These are phyloP conservation scores for Phalacrocorax aristotelis DNA, from an alignment of 2,113 vertebrate genomes.

Conservation along the genomic window DNA sequence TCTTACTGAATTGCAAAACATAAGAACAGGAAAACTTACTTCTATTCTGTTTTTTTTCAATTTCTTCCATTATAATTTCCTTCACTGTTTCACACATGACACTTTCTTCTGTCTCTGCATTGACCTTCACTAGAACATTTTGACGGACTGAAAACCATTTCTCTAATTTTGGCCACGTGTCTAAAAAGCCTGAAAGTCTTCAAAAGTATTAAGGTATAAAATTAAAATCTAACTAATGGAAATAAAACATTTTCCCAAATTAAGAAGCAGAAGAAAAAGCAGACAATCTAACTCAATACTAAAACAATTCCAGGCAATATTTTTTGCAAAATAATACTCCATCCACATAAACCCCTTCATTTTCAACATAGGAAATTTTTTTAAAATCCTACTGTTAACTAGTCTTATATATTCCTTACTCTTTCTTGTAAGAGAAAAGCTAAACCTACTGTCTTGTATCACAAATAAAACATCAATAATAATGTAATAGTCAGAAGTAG, in stretches of 20 bases:
- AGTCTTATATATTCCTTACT: neutral
- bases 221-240: neutral
- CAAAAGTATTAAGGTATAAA: neutral
- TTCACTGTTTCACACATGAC: conserved; percentile 76
- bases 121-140: conserved; percentile 81
- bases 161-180: conserved; percentile 85
- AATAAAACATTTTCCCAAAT: neutral
- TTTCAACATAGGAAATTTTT: neutral
- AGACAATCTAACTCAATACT: neutral
- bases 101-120: conserved; percentile 78
- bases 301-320: neutral
- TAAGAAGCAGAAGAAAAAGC: neutral
- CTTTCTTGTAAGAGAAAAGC: neutral
- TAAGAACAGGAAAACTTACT: conserved; percentile 71
- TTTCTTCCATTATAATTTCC: conserved; percentile 69
- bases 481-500: neutral
- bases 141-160: conserved; percentile 83
- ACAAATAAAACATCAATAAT: neutral
- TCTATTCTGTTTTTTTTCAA: conserved; percentile 66
- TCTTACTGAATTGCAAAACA: neutral
- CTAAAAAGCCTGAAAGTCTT: conserved; percentile 85
- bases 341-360: neutral
- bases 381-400: neutral
- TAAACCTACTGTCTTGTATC: neutral
- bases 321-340: neutral